Conservation (phyloP, 2,113 vertebrate species). For the Rhagologus leucostigma region DNA sequence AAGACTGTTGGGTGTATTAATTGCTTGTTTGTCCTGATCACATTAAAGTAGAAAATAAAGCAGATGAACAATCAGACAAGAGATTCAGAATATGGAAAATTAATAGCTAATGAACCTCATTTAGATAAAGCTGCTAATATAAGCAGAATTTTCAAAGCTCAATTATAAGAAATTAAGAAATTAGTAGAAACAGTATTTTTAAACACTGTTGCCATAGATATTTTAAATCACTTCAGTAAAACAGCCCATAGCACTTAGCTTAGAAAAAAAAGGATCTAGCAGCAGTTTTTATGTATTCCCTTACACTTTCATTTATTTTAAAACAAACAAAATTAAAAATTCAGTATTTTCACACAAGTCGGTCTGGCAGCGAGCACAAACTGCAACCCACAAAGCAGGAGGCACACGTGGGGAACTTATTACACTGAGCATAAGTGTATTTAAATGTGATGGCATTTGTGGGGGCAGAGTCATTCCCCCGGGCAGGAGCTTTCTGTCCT, state of each 20-base stretch:
- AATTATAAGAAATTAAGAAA: not conserved
- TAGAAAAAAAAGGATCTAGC: not conserved
- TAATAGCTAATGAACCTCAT: not conserved
- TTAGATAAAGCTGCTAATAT: not conserved
- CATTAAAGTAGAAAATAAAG: not conserved
- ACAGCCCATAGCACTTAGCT: not conserved
- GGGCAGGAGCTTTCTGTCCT: conserved; percentile 69
- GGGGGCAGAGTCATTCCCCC: conserved; percentile 62
- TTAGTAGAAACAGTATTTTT: not conserved
- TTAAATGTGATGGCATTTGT: conserved; percentile 74
- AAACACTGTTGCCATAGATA: not conserved
- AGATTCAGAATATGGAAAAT: not conserved
- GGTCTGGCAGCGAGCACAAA: conserved; percentile 10
- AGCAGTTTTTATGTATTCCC: not conserved
- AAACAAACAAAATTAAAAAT: conserved; percentile 7
- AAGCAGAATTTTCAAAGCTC: not conserved
- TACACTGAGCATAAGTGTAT: conserved; percentile 71
- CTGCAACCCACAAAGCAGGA: conserved; percentile 14
- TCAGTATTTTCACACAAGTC: not conserved
- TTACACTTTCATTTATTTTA: not conserved
- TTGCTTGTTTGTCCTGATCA: not conserved
- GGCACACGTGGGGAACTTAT: conserved; percentile 70
- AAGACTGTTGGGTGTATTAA: fast-evolving
- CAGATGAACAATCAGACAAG: not conserved
- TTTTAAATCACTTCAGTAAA: not conserved